phyloP scores from a whole-genome alignment of 1,140 invertebrate species.

The Cyphomyrmex costatus region DNA sequence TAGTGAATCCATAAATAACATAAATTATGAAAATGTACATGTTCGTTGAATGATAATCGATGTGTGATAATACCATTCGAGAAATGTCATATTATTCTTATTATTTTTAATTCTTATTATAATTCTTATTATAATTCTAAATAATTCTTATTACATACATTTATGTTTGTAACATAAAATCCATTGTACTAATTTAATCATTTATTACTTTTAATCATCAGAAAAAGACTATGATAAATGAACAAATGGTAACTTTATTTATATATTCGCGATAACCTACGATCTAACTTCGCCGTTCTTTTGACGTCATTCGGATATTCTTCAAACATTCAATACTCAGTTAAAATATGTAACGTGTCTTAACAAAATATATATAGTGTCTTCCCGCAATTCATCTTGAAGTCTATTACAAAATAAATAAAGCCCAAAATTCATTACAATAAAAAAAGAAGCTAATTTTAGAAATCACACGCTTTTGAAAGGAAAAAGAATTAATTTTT shows the following conservation, averaged over 20 bases:
- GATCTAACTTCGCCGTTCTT: not conserved
- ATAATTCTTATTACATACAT: too few relatives aligned
- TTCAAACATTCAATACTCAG: not conserved
- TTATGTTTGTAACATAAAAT: not conserved
- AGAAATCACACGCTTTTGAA: not conserved
- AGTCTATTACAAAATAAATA: not conserved
- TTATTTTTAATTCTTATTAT: too few relatives aligned
- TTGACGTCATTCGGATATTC: not conserved
- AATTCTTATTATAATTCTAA: too few relatives aligned
- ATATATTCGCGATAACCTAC: conserved; percentile 17
- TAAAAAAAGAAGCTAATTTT: not conserved
- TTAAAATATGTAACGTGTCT: not conserved
- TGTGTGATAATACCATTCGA: not conserved
- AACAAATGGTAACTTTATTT: conserved; percentile 6
- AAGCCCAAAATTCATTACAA: not conserved
- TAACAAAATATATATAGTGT: too few relatives aligned
- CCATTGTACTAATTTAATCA: not conserved
- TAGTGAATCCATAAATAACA: not conserved
- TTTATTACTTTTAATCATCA: not conserved
- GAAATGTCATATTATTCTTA: not conserved
- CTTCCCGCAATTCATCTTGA: not conserved
- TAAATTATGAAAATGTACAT: not conserved
- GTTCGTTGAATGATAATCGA: not conserved
- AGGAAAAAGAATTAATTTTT: not conserved
- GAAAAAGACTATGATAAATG: not conserved